Conservation (phyloP, 2,888 invertebrate species). For the Girardia tigrina region DNA sequence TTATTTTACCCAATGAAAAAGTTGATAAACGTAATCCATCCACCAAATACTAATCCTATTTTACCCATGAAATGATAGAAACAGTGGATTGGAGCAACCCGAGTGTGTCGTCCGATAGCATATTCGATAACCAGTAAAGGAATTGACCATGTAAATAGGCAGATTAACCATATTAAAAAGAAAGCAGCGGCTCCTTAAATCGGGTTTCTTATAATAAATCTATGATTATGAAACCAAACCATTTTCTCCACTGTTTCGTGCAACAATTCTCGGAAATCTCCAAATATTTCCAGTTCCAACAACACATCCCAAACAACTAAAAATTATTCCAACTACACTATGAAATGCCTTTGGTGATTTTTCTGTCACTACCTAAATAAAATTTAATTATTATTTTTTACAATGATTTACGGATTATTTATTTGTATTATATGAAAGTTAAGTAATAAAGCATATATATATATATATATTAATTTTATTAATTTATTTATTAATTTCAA, state of each 20-base stretch:
- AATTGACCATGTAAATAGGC: slow-evolving; percentile 44
- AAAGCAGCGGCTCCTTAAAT: slow-evolving; percentile 43
- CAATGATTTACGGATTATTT: no score
- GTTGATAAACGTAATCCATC: slow-evolving; percentile 43
- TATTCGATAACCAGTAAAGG: slow-evolving; percentile 45
- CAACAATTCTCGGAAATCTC: slow-evolving; percentile 45
- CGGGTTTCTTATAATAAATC: no score
- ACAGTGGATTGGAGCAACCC: slow-evolving; percentile 42
- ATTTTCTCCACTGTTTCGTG: slow-evolving; percentile 42
- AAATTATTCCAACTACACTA: slow-evolving; percentile 31
- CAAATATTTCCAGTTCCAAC: slow-evolving; percentile 47
- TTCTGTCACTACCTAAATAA: no score
- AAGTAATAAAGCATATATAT: no score
- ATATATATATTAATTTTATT: no score
- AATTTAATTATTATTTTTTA: no score
- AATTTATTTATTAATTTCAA: no score
- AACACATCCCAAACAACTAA: slow-evolving; percentile 44
- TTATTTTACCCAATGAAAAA: slow-evolving; percentile 44
- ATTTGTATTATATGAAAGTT: no score
- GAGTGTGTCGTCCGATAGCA: slow-evolving; percentile 43
- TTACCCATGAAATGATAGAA: slow-evolving; percentile 41
- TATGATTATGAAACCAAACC: no score
- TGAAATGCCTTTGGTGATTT: slow-evolving; percentile 20
- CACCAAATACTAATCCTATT: slow-evolving; percentile 43
- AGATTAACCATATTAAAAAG: slow-evolving; percentile 43